Evolutionary conservation across 1,140 invertebrate genomes (phyloP).

Genomic region (Olivierus martensii): DNA sequence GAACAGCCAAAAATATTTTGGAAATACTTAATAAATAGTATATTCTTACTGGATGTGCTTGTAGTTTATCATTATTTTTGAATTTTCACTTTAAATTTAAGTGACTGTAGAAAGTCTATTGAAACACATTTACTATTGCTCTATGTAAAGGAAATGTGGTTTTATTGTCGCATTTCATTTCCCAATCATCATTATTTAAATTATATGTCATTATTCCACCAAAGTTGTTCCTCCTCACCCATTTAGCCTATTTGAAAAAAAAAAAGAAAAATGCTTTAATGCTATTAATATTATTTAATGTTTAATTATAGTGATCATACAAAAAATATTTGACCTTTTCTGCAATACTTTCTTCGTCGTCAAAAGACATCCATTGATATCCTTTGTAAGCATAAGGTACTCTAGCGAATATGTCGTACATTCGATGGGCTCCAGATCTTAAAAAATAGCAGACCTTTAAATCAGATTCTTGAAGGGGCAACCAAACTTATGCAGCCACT

Average conservation of each 20-base stretch:
- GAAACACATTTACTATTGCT: constrained; percentile 1
- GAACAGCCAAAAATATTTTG: no score
- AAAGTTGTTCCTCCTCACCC: constrained; percentile 17
- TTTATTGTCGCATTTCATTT: constrained; percentile 10
- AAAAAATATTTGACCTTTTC: no score
- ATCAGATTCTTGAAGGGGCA: no score
- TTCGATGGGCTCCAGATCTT: constrained; percentile 16
- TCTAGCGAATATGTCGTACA: constrained; percentile 48
- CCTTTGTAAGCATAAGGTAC: constrained; percentile 62
- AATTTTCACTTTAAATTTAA: no score
- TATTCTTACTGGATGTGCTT: no score
- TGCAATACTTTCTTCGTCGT: constrained; percentile 54
- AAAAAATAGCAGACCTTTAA: constrained; percentile 18
- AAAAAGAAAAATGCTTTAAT: no score
- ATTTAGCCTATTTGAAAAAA: constrained; percentile 27
- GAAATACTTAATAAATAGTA: no score
- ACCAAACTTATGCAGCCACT: no score
- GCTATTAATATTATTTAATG: no score
- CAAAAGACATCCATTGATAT: constrained; percentile 79
- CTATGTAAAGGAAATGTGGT: constrained; percentile 11
- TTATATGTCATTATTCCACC: constrained; percentile 25
- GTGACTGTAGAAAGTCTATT: no score
- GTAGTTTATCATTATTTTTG: no score
- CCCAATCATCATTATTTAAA: constrained; percentile 23
- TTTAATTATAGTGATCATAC: no score